Evolutionary conservation across 2,797 vertebrate species (phyloP).

Genomic region (Triplophysa bombifrons): DNA sequence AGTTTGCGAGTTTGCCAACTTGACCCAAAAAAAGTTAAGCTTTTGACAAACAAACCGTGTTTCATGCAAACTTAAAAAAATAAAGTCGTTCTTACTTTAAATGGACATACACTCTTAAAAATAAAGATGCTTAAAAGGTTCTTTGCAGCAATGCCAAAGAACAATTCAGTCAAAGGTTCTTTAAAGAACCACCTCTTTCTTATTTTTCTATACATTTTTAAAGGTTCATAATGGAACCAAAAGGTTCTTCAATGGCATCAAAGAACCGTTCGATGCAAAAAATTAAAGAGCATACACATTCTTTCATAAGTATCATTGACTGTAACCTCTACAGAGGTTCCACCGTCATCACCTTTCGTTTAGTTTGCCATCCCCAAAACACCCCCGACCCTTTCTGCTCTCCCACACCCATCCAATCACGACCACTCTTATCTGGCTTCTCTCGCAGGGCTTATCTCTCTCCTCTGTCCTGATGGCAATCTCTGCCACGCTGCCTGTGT

Average conservation of each 20-base stretch:
- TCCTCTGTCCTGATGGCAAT: conserved; percentile 53
- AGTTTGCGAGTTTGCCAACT: background rate
- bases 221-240: no score
- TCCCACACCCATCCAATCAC: conserved; percentile 60
- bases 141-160: no score
- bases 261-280: no score
- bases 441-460: conserved; percentile 51
- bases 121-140: no score
- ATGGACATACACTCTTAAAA: background rate
- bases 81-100: background rate
- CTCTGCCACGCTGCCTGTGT: conserved; percentile 43
- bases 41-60: background rate
- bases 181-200: no score
- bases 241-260: no score
- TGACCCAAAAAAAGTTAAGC: no score
- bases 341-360: conserved; percentile 66
- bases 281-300: background rate
- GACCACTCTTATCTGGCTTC: conserved; percentile 54
- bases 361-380: conserved; percentile 33
- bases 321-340: conserved; percentile 61
- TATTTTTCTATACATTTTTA: no score
- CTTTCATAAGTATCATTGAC: background rate
- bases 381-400: conserved; percentile 18
- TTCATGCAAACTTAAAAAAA: background rate
- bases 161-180: no score